Evolutionary conservation across 2,888 invertebrate species (phyloP), one percentile per base, ranked within the genome.

Genomic region (Andrena hattorfiana): DNA sequence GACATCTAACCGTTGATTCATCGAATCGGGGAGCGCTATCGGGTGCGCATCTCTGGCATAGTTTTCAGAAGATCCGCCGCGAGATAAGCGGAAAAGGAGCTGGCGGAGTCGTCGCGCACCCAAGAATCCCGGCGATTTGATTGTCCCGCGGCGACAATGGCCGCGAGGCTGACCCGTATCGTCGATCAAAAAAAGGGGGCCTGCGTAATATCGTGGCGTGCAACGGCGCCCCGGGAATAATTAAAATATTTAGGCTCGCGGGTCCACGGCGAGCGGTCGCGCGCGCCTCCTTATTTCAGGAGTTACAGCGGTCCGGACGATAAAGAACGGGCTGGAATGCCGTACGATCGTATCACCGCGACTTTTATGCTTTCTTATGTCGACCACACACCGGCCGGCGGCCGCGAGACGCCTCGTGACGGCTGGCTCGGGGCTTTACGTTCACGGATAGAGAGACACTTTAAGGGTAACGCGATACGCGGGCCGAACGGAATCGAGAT

Each of bases 351-450:
- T 90, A 90, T 90, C 90, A 81, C 54, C 74, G 73, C 63, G 90
- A 91, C 90, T 89, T 92, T 92, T 92, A 92, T 91, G 88, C 87
- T 85, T 89, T 87, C 90, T 90, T 90, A 90, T 83, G 89, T 79
- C 80, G 88, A 86, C 88, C 88, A 88, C 88, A 88, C 87, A 74
- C 76, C 81, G 79, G 66, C 32, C 67, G 56, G 56, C 13, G 56
- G 66, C 59, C 48, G 67, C 67, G 77, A 23, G 81, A 77, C 80
- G 77, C 79, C 48, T 81, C 87, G 35, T 63, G 70, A 60, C 66
- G 49, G 62, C 13, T 51, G 59, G 73, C 62, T 16, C 23, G 20
- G 48, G 63, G 56, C 62, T 85, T 84, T 82, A 76, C 72, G 85
- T 48, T 67, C 76, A 69, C n/a, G 81, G 84, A 81, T 85, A 79